Evolutionary conservation across 2,113 vertebrate genomes (phyloP), one percentile per base, ranked within the genome.

Genomic region (Toxostoma redivivum): DNA sequence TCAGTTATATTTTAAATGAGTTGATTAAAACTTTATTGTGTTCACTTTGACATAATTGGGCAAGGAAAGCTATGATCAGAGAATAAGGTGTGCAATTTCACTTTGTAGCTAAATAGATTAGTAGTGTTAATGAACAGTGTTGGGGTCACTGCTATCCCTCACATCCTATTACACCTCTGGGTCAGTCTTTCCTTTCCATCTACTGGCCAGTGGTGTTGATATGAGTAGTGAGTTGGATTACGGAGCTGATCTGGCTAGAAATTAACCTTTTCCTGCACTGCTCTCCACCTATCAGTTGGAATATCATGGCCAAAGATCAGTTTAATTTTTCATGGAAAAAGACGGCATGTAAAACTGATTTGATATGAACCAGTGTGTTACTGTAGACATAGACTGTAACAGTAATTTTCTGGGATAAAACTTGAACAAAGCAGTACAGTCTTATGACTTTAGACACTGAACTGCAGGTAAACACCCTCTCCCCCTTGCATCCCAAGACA

Each of bases 191-290:
- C 18, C 16, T 74, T 80, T 81, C 33, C 19, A 61, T 73, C 33
- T 44, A 0, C 42, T 70, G 24, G 27, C 38, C 11, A 5, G 7
- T 16, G 4, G 13, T 37, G n/a, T 48, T 69, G 3, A 5, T 40
- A 16, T 8, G 64, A 65, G 11, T 33, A 15, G 15, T 85, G 31
- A 74, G 6, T 8, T 50, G 65, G 19, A 48, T 45, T 44, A 74
- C 5, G 6, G n/a, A 85, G 28, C 8, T 74, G n/a, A 48, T 62
- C 31, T 50, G 58, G 4, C 22, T 56, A 45, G 56, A 87, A 81
- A 25, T 30, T 21, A 86, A 18, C 3, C 2, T 57, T 81, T 86
- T 48, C 19, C 37, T 82, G 15, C 15, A 14, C 7, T 73, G 15
- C 18, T 11, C 5, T 51, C 27, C 8, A 27, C 7, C 18, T 50